These are phyloP conservation scores for Sebastes trivittatus DNA, from an alignment of 2,797 vertebrate genomes.

Conservation along the genomic window DNA sequence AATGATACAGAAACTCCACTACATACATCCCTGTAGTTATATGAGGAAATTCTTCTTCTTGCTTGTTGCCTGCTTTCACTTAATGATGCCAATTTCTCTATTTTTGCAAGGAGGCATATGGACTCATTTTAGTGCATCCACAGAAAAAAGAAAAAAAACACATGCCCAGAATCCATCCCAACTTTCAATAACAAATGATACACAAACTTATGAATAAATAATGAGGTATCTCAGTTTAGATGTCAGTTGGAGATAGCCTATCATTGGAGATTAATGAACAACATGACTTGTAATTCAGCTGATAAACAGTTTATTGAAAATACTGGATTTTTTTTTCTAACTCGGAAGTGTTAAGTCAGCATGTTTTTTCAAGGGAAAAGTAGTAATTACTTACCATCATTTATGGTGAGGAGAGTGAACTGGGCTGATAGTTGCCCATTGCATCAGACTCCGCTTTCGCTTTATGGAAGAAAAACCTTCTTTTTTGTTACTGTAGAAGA, in stretches of 20 bases:
- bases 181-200: conserved; percentile 51
- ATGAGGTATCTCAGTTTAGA: not conserved
- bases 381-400: conserved; percentile 76
- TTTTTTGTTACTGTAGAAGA: conserved; percentile 36
- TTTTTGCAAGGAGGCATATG: conserved; percentile 13
- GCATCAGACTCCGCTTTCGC: conserved; percentile 41
- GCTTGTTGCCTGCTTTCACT: not conserved
- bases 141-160: not conserved
- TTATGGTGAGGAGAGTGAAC: conserved; percentile 59
- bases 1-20: not conserved
- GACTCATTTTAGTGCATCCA: not conserved
- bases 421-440: conserved; percentile 67
- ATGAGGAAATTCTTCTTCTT: not conserved
- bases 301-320: not conserved
- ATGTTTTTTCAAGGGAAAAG: conserved; percentile 35
- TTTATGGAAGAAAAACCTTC: conserved; percentile 1
- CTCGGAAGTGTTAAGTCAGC: conserved; percentile 44
- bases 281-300: not conserved
- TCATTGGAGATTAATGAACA: not conserved
- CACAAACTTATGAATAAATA: conserved; percentile 42
- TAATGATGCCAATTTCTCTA: not conserved
- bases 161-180: conserved; percentile 5
- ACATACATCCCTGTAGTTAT: not conserved
- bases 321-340: not conserved
- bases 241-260: not conserved